Base-by-base conservation (phyloP, 2,797 vertebrate species). In the Danio tinwini region DNA sequence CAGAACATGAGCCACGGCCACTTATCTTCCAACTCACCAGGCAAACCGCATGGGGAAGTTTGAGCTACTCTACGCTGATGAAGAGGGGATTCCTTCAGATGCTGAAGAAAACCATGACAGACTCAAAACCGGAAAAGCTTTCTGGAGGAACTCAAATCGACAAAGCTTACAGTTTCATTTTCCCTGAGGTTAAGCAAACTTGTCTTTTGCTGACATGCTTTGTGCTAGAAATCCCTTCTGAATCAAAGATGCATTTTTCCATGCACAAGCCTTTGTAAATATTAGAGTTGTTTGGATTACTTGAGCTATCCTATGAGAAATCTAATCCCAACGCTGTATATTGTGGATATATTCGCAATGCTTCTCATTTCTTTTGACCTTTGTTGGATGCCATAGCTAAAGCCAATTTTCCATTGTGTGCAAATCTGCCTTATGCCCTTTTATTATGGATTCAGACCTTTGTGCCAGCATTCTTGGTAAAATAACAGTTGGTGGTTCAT, bases 401-500 rank as follows among this genome's bases (percentile, higher is more conserved):
- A 67, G 19, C 63, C 10, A 67, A 65, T 67, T 67, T 58, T 67
- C 53, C 63, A 76, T 45, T 76, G 63, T 47, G 62, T 44, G 3
- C 21, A 58, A 47, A 76, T 39, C 39, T 76, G 74, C 62, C 50
- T 65, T 19, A 64, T 76, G 19, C 40, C 16, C 40, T 14, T 56
- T 76, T 10, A 76, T 76, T 67, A 58, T 10, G 42, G 11, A 56
- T 55, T 47, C 55, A 56, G 19, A 47, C 19, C 19, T 14, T 76
- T 56, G 29, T 47, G 50, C 50, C 74, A 55, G 40, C 13, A 29
- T 55, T 65, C 16, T 45, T 17, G 50, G 50, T 55, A 40, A 44
- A 76, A 45, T 65, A 55, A 76, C 74, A 76, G 74, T 65, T 64
- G 62, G 40, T 76, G 62, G 17, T 76, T 76, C 63, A 67, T 56